Conservation (phyloP, 2,888 invertebrate genomes). For the Epirrhoe tristata region DNA sequence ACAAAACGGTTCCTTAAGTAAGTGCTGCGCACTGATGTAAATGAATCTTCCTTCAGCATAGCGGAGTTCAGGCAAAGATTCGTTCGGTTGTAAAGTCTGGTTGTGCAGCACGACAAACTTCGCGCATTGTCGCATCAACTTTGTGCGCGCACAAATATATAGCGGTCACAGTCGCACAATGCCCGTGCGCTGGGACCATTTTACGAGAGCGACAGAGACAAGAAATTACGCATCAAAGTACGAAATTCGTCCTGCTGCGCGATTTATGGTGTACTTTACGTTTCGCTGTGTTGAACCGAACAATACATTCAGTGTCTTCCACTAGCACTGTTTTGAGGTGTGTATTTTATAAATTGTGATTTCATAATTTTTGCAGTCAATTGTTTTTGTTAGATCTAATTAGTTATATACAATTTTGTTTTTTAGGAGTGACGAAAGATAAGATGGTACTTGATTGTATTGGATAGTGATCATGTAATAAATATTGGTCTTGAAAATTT, state of each 20-base stretch:
- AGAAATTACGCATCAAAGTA: too few relatives aligned
- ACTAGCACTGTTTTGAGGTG: conserved; percentile 68
- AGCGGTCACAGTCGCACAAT: too few relatives aligned
- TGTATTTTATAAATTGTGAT: conserved; percentile 63
- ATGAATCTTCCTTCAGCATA: neutral
- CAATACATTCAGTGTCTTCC: conserved; percentile 76
- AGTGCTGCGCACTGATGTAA: neutral
- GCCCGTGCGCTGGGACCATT: too few relatives aligned
- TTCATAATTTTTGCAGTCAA: conserved; percentile 67
- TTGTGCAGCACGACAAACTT: neutral
- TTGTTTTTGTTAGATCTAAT: conserved; percentile 67
- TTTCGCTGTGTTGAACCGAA: conserved; percentile 55
- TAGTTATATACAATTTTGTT: conserved; percentile 56
- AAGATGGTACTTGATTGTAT: conserved; percentile 79
- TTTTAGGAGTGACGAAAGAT: conserved; percentile 75
- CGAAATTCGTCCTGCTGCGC: too few relatives aligned
- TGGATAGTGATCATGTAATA: conserved; percentile 79
- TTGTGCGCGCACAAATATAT: too few relatives aligned
- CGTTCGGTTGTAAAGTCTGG: conserved; percentile 34
- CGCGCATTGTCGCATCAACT: too few relatives aligned
- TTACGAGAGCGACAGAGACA: too few relatives aligned
- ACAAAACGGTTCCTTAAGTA: neutral
- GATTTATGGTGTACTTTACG: conserved; percentile 31
- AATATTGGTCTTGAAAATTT: conserved; percentile 67
- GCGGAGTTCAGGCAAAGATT: conserved; percentile 16